phyloP scores from a whole-genome alignment of 2,113 vertebrate species.

The Pedionomus torquatus region DNA sequence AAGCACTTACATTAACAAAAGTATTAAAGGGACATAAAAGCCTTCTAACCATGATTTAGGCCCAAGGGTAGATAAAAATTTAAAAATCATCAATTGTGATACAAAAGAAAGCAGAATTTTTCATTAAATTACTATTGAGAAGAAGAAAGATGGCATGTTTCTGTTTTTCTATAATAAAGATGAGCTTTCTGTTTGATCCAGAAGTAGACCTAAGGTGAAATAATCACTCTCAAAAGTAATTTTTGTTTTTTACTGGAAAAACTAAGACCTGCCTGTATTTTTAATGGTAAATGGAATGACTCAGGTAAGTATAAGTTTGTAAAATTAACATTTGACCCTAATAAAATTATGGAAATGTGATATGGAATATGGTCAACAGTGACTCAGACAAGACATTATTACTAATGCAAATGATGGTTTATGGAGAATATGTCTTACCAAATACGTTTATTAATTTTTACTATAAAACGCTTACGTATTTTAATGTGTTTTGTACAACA shows the following conservation, averaged over 20 bases:
- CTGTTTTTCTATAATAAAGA: neutral
- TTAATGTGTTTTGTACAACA: neutral
- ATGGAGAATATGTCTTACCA: neutral
- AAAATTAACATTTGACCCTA: neutral
- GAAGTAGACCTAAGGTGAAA: neutral
- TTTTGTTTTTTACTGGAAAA: neutral
- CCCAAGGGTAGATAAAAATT: slow-evolving; percentile 17
- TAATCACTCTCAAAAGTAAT: neutral
- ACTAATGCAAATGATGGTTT: neutral
- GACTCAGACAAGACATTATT: slow-evolving; percentile 3
- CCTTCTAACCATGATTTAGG: neutral
- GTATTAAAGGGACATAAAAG: neutral
- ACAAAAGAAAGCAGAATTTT: neutral
- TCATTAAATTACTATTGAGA: neutral
- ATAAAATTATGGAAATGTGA: neutral
- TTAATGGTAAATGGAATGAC: neutral
- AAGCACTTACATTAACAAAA: slow-evolving; percentile 18
- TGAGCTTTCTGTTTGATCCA: neutral
- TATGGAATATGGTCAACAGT: neutral
- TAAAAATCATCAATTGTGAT: neutral
- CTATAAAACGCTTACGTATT: neutral
- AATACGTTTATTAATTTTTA: neutral
- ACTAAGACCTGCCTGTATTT: neutral
- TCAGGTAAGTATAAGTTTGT: neutral
- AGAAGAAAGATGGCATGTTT: neutral